Evolutionary conservation across 2,113 vertebrate genomes (phyloP).

Genomic region (Oreochromis tanganicae): DNA sequence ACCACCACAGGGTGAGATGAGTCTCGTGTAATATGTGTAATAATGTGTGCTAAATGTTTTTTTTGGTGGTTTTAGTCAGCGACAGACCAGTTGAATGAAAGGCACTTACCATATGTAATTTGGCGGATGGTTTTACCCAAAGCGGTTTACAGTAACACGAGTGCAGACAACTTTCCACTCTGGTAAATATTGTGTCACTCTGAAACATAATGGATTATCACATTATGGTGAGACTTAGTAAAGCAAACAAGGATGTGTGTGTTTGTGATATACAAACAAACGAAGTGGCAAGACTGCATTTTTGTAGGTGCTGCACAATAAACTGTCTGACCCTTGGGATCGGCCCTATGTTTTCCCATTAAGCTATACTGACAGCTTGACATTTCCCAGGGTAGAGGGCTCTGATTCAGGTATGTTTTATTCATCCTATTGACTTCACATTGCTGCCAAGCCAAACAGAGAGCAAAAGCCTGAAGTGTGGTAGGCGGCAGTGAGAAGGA

Average conservation of each 20-base stretch:
- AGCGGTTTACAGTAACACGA: background rate
- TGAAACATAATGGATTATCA: background rate
- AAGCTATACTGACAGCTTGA: conserved; percentile 67
- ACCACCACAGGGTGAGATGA: conserved; percentile 11
- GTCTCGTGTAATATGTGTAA: conserved; percentile 10
- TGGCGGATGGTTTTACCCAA: background rate
- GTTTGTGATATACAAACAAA: conserved; percentile 10
- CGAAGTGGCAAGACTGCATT: background rate
- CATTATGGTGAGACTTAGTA: background rate
- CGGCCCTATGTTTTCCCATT: conserved; percentile 57
- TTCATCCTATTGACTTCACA: conserved; percentile 69
- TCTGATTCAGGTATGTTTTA: conserved; percentile 71
- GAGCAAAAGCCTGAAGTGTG: conserved; percentile 39
- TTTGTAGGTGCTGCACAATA: conserved; percentile 16
- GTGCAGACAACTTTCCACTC: background rate
- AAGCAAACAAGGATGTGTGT: background rate
- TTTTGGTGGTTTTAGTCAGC: background rate
- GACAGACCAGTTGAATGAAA: conserved; percentile 15
- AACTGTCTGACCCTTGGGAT: conserved; percentile 49
- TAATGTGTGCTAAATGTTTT: conserved; percentile 32
- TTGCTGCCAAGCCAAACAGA: conserved; percentile 42
- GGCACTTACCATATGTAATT: conserved; percentile 1
- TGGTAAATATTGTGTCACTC: background rate
- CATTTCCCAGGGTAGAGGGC: conserved; percentile 65
- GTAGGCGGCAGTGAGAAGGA: conserved; percentile 25